phyloP scores from a whole-genome alignment of 2,113 vertebrate species.

The Lepus europaeus region DNA sequence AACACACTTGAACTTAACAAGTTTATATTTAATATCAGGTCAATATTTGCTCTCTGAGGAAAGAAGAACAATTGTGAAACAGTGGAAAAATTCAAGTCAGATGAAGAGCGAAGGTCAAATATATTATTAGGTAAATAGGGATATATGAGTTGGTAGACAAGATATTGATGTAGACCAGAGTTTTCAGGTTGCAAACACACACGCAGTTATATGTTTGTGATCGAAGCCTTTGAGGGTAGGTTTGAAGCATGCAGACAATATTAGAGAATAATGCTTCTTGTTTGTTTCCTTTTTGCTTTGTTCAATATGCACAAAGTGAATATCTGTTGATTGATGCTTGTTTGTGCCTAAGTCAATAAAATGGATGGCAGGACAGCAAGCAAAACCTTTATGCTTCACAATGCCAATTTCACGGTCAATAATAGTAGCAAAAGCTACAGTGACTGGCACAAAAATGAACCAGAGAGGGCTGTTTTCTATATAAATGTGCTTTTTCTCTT shows the following conservation, averaged over 20 bases:
- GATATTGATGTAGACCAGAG: not conserved
- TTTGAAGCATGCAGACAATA: not conserved
- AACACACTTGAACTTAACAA: not conserved
- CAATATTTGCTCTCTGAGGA: not conserved
- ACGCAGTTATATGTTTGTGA: not conserved
- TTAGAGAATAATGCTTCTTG: not conserved
- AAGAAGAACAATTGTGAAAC: not conserved
- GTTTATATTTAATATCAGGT: conserved; percentile 7
- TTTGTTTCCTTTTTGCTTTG: conserved; percentile 48
- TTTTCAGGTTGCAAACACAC: not conserved
- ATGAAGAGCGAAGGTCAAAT: not conserved
- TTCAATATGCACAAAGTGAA: not conserved
- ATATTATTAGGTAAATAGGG: not conserved
- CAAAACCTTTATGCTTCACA: not conserved
- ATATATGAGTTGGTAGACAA: not conserved
- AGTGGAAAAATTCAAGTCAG: not conserved
- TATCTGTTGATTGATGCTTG: not conserved
- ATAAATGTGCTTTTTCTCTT: not conserved
- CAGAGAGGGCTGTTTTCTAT: not conserved
- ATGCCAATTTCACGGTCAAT: conserved; percentile 56
- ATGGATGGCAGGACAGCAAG: not conserved
- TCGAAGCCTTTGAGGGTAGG: not conserved
- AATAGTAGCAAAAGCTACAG: not conserved
- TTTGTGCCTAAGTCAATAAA: conserved; percentile 32
- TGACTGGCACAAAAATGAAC: conserved; percentile 17